A percentile compares a stretch with the other conserved stretches of the same genome.
Evolutionary conservation across 2,113 vertebrate species (phyloP).

Genomic region (Panthera uncia): DNA sequence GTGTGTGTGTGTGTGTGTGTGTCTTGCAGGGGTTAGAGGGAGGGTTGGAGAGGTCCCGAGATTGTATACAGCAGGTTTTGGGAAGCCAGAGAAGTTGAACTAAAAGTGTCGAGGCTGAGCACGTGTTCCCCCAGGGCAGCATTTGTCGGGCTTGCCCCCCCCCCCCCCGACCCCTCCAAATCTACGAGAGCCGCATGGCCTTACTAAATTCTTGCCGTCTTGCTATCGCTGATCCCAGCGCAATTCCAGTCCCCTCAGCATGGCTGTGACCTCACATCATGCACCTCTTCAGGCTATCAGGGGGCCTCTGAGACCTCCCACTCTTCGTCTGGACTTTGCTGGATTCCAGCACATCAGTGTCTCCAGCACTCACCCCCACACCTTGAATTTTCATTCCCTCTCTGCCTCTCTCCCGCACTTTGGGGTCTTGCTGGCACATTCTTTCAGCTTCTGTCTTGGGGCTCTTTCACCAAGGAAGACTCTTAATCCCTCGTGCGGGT

Average conservation of each 20-base stretch:
- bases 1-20: too few relatives aligned
- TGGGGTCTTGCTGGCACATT: background rate
- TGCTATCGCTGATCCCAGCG: background rate
- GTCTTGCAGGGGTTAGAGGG: too few relatives aligned
- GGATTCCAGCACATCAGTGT: background rate
- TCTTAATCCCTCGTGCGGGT: background rate
- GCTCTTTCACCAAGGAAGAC: background rate
- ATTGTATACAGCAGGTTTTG: background rate
- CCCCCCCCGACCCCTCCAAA: background rate
- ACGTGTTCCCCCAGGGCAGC: too few relatives aligned
- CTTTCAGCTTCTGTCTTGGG: background rate
- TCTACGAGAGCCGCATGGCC: background rate
- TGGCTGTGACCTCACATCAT: background rate
- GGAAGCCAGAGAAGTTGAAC: background rate
- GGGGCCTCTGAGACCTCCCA: background rate
- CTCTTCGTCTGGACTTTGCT: background rate
- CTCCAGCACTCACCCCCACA: background rate
- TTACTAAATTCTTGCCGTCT: background rate
- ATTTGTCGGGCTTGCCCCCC: background rate
- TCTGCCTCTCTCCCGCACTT: background rate
- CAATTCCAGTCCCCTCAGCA: accelerated
- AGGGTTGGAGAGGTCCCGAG: background rate
- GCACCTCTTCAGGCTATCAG: background rate
- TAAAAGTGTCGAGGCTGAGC: background rate
- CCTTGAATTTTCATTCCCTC: background rate